Base-by-base conservation (phyloP, 2,113 vertebrate species). In the Petrocephalus microphthalmus region DNA sequence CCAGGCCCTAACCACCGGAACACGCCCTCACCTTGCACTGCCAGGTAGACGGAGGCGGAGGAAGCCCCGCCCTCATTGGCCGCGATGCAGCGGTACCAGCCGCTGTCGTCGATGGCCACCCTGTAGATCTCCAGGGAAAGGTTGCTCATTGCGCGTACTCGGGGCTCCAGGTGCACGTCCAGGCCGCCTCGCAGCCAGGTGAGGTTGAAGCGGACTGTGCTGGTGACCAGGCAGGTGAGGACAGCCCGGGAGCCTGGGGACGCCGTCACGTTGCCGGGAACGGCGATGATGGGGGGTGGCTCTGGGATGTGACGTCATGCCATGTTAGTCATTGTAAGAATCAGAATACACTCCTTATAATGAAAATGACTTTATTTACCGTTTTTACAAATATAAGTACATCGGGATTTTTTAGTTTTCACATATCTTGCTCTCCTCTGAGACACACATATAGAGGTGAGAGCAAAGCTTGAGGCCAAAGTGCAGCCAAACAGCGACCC, bases 191-290 rank as follows among this genome's bases (percentile, higher is more conserved):
- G 95, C 88, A 95, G 94, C 98, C 98, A 99, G 42, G 96, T 98
- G 33, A 99, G 95, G 92, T 99, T 99, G 93, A 97, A 98, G 85
- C 0, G 94, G 56, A 97, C 96, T 0, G 96, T 95, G 90, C 98
- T 99, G 85, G 93, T 54, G 3, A 96, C 94, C 0, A 96, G 89
- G 92, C 98, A 99, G 1, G 96, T 96, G 90, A 99, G 93, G 86
- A 97, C 20, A 0, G 96, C 96, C 10, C 3, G 92, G n/a, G 94
- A 93, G 37, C 97, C 97, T 0, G 96, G 97, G 51, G 92, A 86
- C 33, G 89, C 95, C 0, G 98, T 97, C 0, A 97, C 90, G 0
- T 99, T 99, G 0, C 89, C 91, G 3, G 95, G 94, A 11, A 93
- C 94, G 53, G 95, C 95, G 87, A 99, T 90, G 82, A 94, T 85